Conservation (phyloP, 64 coral and sea anemone species). For the Acropora tenuis region DNA sequence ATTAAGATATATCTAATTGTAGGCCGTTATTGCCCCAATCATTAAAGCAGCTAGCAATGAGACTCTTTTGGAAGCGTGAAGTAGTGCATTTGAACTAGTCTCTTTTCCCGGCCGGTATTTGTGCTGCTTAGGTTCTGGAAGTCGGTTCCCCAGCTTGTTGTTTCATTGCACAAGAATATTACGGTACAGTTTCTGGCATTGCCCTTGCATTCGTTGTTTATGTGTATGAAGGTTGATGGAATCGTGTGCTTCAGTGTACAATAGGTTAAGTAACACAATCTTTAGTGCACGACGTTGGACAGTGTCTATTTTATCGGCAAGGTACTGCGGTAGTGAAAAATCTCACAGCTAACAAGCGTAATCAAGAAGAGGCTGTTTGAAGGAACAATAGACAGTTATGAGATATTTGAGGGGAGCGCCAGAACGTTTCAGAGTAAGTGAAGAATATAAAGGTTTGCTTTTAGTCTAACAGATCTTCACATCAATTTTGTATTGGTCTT, state of each 20-base stretch:
- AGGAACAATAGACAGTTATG: conserved; percentile 23
- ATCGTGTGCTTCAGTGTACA: conserved; percentile 40
- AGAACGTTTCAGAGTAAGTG: conserved; percentile 31
- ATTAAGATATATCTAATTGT: too few species aligned
- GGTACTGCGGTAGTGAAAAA: conserved; percentile 41
- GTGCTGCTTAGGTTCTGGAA: conserved; percentile 21
- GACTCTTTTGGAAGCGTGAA: conserved; percentile 25
- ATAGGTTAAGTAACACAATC: conserved; percentile 27
- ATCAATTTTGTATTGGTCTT: conserved; percentile 41
- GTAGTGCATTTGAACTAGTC: conserved; percentile 25
- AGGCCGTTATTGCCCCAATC: too few species aligned
- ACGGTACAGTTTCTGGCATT: conserved; percentile 55
- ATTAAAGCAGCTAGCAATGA: not conserved
- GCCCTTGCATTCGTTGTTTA: conserved; percentile 10
- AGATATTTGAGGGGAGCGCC: conserved; percentile 39
- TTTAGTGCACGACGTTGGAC: conserved; percentile 16
- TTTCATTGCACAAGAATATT: conserved; percentile 33
- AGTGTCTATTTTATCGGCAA: conserved; percentile 46
- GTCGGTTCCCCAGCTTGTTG: conserved; percentile 19
- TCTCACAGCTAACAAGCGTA: conserved; percentile 45
- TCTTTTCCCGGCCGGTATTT: not conserved
- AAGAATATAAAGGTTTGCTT: conserved; percentile 63
- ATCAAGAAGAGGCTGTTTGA: conserved; percentile 43
- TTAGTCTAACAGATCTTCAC: conserved; percentile 47
- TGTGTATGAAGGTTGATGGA: conserved; percentile 15